Evolutionary conservation across 2,888 invertebrate genomes (phyloP).

Genomic region (Apocheima hispidaria): DNA sequence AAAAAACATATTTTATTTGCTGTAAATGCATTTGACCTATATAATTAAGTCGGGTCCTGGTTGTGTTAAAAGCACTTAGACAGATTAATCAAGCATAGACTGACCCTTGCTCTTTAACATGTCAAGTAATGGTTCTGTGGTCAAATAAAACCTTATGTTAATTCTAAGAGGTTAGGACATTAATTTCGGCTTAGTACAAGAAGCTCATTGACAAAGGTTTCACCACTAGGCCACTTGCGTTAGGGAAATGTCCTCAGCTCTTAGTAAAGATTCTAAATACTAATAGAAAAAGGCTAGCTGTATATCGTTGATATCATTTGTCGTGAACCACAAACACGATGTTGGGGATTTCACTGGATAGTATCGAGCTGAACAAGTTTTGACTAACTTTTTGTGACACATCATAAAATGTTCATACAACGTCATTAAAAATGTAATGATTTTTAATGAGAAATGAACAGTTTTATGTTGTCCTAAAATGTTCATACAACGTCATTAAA

Average conservation of each 20-base stretch:
- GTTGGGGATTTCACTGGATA: constrained; percentile 1
- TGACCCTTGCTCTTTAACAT: not conserved
- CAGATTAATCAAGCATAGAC: not conserved
- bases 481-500: not conserved
- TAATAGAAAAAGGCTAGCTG: not conserved
- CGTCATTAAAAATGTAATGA: not conserved
- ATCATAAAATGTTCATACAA: not conserved
- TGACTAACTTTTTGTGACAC: not conserved
- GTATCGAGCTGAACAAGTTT: not conserved
- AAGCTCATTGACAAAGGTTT: too few relatives aligned
- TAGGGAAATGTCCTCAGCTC: too few relatives aligned
- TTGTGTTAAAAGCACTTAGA: not conserved
- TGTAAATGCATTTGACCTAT: not conserved
- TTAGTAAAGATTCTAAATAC: not conserved
- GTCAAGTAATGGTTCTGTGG: not conserved
- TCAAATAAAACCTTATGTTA: too few relatives aligned
- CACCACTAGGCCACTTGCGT: too few relatives aligned
- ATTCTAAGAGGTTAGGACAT: too few relatives aligned
- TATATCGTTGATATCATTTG: not conserved
- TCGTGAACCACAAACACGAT: constrained; percentile 9
- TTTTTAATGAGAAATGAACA: not conserved
- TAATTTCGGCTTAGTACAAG: too few relatives aligned
- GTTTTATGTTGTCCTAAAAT: not conserved
- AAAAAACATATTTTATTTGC: not conserved
- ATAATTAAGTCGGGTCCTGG: not conserved